Percentiles rank a stretch among this genome's conserved stretches.
These are phyloP conservation scores for Ooceraea biroi DNA, from an alignment of 1,140 invertebrate species.

Conservation along the genomic window DNA sequence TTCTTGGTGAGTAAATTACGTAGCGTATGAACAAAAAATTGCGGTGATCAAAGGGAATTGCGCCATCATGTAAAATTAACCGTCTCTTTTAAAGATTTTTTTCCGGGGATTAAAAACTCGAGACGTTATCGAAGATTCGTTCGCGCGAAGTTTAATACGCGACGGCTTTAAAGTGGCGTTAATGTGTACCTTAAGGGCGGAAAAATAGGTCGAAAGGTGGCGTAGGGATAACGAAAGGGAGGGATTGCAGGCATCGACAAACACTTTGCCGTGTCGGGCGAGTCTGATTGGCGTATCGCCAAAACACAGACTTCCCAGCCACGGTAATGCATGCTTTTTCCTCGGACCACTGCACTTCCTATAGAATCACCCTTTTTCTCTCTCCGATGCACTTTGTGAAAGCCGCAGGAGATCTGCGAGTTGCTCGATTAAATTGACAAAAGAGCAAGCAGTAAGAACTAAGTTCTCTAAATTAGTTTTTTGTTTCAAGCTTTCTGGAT, in stretches of 20 bases:
- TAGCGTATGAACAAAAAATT: constrained; percentile 25
- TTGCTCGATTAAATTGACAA: constrained; percentile 29
- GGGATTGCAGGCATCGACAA: constrained; percentile 48
- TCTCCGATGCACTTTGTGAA: background rate
- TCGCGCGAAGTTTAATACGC: constrained; percentile 47
- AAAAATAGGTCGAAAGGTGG: constrained; percentile 56
- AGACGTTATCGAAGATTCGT: constrained; percentile 40
- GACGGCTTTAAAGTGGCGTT: constrained; percentile 38
- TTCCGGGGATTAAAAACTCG: constrained; percentile 53
- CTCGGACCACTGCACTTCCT: background rate
- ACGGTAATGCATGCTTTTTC: constrained; percentile 53
- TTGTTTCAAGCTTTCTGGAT: background rate
- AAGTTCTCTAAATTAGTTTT: background rate
- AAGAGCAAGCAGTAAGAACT: background rate
- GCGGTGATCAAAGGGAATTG: constrained; percentile 34
- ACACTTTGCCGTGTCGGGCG: constrained; percentile 40
- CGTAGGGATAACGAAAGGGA: constrained; percentile 37
- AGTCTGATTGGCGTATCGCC: constrained; percentile 55
- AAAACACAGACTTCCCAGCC: constrained; percentile 49
- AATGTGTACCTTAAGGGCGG: constrained; percentile 44
- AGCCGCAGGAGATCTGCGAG: background rate
- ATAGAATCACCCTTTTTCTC: background rate
- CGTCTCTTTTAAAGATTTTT: constrained; percentile 40
- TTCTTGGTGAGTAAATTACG: background rate
- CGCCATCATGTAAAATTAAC: constrained; percentile 47